Base-by-base conservation (phyloP, 2,888 invertebrate species). In the Mallateleia sp. region DNA sequence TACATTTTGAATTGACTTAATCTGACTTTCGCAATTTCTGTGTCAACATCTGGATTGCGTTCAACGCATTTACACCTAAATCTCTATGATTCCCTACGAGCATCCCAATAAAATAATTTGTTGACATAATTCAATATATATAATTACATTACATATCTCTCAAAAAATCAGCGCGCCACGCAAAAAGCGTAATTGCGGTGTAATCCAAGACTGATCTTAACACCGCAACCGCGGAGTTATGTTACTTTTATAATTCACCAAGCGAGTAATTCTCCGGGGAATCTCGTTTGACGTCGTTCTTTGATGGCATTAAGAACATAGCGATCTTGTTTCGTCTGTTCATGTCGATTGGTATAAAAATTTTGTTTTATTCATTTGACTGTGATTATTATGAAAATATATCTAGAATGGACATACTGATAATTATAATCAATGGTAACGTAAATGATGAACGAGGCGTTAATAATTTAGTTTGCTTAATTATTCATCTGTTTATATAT, bases 261-360 rank as follows among this genome's bases (percentile, higher is more conserved):
- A 62, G 71, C 72, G 24, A 75, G 58, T 78, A 58, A 22, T 82
- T 78, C 67, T 54, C 52, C 81, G 50, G 72, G 60, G 82, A 86
- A 86, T 77, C 86, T 82, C 66, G 86, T 81, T 47, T 64, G 78
- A 62, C 50, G 62, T 74, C 60, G 62, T 71, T 66, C 66, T 81
- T 56, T 15, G 58, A 42, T 77, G 77, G 77, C 66, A 62, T 66
- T 62, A 71, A 82, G n/a, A n/a, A n/a, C n/a, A n/a, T n/a, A 7
- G 45, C 45, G 18, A 45, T 45, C n/a, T n/a, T 7, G 45, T 45
- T 45, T 45, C n/a, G 45, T 15, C n/a, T 45, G 45, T 45, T n/a
- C 45, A n/a, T 45, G 45, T n/a, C 11, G 5, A 38, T 38, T 38
- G 38, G 5, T 38, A 2, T 11, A 38, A 38, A 38, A 38, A 38